Evolutionary conservation across 2,888 invertebrate species (phyloP).

Genomic region (Agrochola macilenta): DNA sequence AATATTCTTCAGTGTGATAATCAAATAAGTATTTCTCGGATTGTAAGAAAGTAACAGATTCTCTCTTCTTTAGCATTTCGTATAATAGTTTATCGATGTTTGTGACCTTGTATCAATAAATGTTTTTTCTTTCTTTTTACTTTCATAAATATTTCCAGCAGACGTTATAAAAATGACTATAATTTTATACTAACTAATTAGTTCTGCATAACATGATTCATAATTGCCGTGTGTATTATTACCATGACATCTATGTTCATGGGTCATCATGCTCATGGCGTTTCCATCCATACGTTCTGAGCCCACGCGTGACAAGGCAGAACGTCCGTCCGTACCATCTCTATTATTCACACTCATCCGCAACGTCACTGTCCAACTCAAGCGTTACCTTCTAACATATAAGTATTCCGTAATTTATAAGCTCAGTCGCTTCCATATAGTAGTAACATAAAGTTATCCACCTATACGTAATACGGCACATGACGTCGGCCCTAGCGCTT

Average conservation of each 20-base stretch:
- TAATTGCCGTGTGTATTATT: neutral
- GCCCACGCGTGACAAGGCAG: neutral
- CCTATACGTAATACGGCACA: slow-evolving; percentile 40
- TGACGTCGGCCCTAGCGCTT: slow-evolving; percentile 59
- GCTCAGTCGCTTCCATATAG: slow-evolving; percentile 6
- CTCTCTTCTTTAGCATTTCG: neutral
- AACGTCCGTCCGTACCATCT: neutral
- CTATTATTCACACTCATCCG: neutral
- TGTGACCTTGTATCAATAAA: neutral
- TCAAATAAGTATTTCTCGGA: neutral
- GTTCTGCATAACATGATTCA: neutral
- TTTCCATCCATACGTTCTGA: neutral
- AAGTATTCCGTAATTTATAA: neutral
- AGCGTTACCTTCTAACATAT: neutral
- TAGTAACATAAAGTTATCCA: slow-evolving; percentile 28
- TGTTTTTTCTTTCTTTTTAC: neutral
- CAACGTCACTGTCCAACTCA: slow-evolving; percentile 6
- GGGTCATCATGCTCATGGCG: neutral
- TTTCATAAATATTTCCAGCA: slow-evolving; percentile 11
- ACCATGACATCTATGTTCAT: neutral
- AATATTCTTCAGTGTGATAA: slow-evolving; percentile 4
- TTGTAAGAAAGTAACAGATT: neutral
- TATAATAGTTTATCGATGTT: neutral
- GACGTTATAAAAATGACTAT: neutral
- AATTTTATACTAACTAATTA: neutral